Percentiles rank a stretch among this genome's conserved stretches.
These are phyloP conservation scores for Dendrocincla fuliginosa DNA, from an alignment of 2,797 vertebrate genomes.

Conservation along the genomic window DNA sequence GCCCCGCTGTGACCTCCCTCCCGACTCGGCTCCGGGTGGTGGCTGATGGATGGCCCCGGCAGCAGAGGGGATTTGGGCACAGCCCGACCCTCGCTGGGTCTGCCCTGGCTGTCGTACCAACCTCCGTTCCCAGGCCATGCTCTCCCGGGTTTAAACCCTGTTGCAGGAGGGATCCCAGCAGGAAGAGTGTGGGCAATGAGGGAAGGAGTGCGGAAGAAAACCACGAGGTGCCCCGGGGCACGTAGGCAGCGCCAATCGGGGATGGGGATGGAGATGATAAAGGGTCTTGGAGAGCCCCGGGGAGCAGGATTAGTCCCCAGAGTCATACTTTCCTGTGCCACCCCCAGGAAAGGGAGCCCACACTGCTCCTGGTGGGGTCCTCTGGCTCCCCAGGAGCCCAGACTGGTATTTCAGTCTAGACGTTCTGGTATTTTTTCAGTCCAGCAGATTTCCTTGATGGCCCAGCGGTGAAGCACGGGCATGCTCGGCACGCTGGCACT, in stretches of 20 bases:
- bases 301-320: neutral
- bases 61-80: neutral
- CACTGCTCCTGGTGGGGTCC: neutral
- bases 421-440: constrained; percentile 22
- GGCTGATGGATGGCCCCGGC: constrained; percentile 29
- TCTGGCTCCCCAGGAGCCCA: neutral
- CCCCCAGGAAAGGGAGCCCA: neutral
- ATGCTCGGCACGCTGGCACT: neutral
- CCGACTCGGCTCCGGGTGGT: neutral
- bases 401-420: constrained; percentile 57
- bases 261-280: neutral
- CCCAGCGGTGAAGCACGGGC: neutral
- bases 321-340: neutral
- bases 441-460: constrained; percentile 36
- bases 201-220: accelerated
- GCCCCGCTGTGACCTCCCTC: neutral
- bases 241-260: accelerated
- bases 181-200: neutral
- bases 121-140: neutral
- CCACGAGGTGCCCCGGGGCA: accelerated
- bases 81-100: neutral
- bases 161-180: neutral
- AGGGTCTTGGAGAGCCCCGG: neutral
- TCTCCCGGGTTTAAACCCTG: neutral
- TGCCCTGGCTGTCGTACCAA: accelerated